Percentiles rank a stretch among this genome's conserved stretches.
Evolutionary conservation across 2,797 vertebrate species (phyloP).

Genomic region (Nannoperca obscura): DNA sequence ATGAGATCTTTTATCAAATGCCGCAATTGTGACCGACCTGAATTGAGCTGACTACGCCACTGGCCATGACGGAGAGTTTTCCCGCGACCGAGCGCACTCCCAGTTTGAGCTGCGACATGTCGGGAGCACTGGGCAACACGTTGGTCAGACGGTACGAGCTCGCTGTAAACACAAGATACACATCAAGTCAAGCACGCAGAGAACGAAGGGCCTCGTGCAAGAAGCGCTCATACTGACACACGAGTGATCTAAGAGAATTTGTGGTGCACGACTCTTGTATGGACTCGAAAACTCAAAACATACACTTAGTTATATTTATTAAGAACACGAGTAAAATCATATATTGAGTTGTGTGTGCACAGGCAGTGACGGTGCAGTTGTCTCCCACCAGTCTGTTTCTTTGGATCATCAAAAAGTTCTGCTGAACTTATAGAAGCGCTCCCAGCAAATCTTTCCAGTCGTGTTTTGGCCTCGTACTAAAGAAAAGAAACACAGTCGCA

Average conservation of each 20-base stretch:
- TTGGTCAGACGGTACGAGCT: slow-evolving; percentile 89
- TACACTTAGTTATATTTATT: not conserved
- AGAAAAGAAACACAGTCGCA: slow-evolving; percentile 18
- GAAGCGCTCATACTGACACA: not conserved
- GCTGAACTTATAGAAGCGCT: slow-evolving; percentile 93
- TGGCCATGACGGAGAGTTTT: slow-evolving; percentile 95
- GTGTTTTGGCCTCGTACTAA: slow-evolving; percentile 91
- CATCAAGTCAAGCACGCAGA: not conserved
- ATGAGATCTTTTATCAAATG: not conserved
- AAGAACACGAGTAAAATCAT: not conserved
- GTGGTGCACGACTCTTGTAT: not conserved
- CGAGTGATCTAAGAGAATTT: not conserved
- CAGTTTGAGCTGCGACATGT: slow-evolving; percentile 95
- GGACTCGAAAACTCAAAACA: not conserved
- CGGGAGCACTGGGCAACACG: slow-evolving; percentile 91
- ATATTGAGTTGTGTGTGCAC: not conserved
- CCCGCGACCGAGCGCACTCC: slow-evolving; percentile 94
- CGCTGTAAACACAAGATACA: slow-evolving; percentile 70
- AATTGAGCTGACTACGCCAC: slow-evolving; percentile 94
- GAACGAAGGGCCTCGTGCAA: not conserved
- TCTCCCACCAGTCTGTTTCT: slow-evolving; percentile 87
- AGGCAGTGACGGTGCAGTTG: not conserved
- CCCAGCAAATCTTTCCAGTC: slow-evolving; percentile 91
- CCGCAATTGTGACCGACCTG: slow-evolving; percentile 85
- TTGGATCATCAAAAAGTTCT: slow-evolving; percentile 94